Evolutionary conservation across 2,113 vertebrate species (phyloP).

Genomic region (Hemiprocne comata): DNA sequence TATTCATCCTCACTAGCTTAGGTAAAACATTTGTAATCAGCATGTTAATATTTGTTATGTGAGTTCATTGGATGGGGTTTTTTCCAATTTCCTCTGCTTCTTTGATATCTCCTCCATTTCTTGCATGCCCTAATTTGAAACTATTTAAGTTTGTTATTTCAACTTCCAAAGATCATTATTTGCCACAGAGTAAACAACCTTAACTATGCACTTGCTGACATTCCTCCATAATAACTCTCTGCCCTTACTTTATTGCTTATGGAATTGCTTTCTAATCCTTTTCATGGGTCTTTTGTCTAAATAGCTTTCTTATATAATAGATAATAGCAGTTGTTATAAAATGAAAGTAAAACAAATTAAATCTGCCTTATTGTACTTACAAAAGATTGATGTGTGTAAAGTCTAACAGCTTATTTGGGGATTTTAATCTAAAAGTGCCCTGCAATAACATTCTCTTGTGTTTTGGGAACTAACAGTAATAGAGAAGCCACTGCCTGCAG

Average conservation of each 20-base stretch:
- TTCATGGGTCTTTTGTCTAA: not conserved
- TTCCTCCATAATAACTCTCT: not conserved
- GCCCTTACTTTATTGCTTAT: not conserved
- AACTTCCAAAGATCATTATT: conserved; percentile 8
- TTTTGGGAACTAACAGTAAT: conserved; percentile 9
- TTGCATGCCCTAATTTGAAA: conserved; percentile 11
- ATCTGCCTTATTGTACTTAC: conserved; percentile 43
- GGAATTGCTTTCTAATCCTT: conserved; percentile 48
- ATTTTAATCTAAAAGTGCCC: conserved; percentile 51
- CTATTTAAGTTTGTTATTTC: conserved; percentile 33
- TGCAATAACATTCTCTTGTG: conserved; percentile 39
- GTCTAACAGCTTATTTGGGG: conserved; percentile 43
- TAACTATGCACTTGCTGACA: conserved; percentile 6
- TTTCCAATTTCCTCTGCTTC: not conserved
- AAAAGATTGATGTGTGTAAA: conserved; percentile 50
- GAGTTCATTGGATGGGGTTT: not conserved
- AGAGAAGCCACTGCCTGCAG: conserved; percentile 65
- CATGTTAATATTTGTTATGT: not conserved
- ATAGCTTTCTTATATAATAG: conserved; percentile 28
- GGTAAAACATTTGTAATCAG: not conserved
- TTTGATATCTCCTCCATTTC: not conserved
- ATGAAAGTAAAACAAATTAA: conserved; percentile 58
- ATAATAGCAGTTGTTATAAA: conserved; percentile 44
- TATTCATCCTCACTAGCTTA: not conserved
- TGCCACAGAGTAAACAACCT: conserved; percentile 5